Evolutionary conservation across 1,140 invertebrate species (phyloP), one percentile per base, ranked within the genome.

Genomic region (Acyrthosiphon pisum): DNA sequence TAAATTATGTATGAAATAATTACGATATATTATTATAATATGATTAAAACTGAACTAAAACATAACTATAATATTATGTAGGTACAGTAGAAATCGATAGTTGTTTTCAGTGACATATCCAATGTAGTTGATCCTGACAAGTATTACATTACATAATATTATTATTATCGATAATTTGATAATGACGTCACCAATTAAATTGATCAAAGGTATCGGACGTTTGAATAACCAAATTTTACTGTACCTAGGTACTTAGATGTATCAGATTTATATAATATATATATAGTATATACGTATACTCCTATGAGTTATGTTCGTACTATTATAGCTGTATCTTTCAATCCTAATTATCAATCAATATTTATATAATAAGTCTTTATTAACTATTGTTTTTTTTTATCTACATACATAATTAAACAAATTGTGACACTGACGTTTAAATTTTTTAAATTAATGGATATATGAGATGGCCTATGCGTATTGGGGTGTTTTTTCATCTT

Each of bases 401-500:
- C 60, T 76, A 76, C 60, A n/a, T 41, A 1, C 7, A n/a, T 9
- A 26, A 35, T 60, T n/a, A 56, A 44, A 37, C 37, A 30, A 60
- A 68, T n/a, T 44, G 4, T 68, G 53, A 68, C 89, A 68, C 7
- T 68, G 53, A 90, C 56, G 22, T 68, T 90, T 90, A 44, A 68
- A 90, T 90, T 90, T 20, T 60, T 44, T 90, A 20, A 90, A 90
- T 60, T 90, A 68, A 68, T 44, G 30, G 22, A 90, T 22, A 68
- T 44, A 90, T 14, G 89, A n/a, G 26, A 90, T n/a, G 14, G 53
- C n/a, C 26, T 18, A 68, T 68, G 26, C 50, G 35, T 89, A 44
- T 90, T 90, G 37, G 89, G 89, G 53, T 90, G 89, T 90, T 90
- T 68, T 53, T 90, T 60, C 26, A 44, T 90, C 89, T 90, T 90